Base-by-base conservation (phyloP, 2,888 invertebrate species). In the Stratiomys singularior region DNA sequence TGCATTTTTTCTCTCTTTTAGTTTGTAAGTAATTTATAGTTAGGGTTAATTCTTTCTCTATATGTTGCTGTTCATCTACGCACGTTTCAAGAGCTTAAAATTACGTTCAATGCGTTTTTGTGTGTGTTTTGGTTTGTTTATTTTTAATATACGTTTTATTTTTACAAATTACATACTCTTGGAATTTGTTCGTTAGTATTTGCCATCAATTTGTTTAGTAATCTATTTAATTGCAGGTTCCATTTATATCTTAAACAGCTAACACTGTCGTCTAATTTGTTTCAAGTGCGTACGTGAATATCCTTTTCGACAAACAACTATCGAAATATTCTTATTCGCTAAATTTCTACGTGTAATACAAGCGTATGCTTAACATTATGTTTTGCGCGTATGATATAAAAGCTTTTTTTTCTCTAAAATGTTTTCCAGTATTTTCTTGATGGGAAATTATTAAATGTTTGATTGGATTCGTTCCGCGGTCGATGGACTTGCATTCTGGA, bases 151-250 rank as follows among this genome's bases (percentile, higher is more conserved):
- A 52, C 52, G 18, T 52, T 52, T 18, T 37, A 37, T 37, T 37
- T 37, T 37, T 37, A 37, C 37, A 37, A 37, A 37, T 37, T 37
- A 3, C 9, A 37, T 37, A 9, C 37, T 37, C 37, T 9, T 37
- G 9, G 37, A 9, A 52, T 72, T 76, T 44, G 30, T 67, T 76
- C 78, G 72, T 78, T 80, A 80, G 77, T 78, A 74, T 74, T 5
- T 37, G 37, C 37, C 3, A 5, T 37, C 5, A 37, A 69, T 77
- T 79, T 76, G 47, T 56, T 71, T 81, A 46, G n/a, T 66, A 46
- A 13, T 37, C 30, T 37, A 37, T 15, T 44, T 64, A 64, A 63
- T 44, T 63, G 64, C 47, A 67, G 47, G 37, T 77, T 64, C 66
- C 27, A 44, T 27, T 18, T 64, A 66, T 5, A 37, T 28, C 25